phyloP scores from a whole-genome alignment of 2,113 vertebrate genomes.

The Nanorana parkeri region DNA sequence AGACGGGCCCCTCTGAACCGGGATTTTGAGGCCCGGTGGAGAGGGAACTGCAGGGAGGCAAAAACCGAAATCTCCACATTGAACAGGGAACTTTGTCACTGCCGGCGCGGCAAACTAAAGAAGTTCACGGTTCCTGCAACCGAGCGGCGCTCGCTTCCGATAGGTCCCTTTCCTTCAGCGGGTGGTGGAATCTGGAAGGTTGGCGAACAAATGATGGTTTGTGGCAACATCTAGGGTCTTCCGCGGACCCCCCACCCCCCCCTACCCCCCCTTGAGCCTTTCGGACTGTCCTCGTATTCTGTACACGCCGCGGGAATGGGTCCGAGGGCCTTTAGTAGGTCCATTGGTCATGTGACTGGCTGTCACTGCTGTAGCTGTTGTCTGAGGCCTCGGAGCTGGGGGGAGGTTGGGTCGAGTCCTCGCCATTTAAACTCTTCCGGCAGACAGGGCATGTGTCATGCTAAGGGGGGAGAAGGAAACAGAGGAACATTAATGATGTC shows the following conservation, averaged over 20 bases:
- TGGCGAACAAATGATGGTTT: not conserved
- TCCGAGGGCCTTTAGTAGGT: constrained; percentile 81
- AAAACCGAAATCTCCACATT: not conserved
- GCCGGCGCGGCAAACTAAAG: not conserved
- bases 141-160: constrained; percentile 11
- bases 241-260: constrained; percentile 18
- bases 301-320: constrained; percentile 52
- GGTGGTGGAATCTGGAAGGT: not conserved
- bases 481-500: not conserved
- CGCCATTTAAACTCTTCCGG: constrained; percentile 92
- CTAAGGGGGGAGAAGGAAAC: constrained; percentile 69
- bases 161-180: not conserved
- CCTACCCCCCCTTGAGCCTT: constrained; percentile 60
- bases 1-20: too few relatives aligned
- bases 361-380: constrained; percentile 79
- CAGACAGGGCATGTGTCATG: constrained; percentile 98
- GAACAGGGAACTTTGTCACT: not conserved
- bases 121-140: not conserved
- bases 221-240: not conserved
- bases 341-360: constrained; percentile 88
- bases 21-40: not conserved
- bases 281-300: constrained; percentile 60
- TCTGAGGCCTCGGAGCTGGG: constrained; percentile 69
- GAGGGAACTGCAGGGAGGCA: not conserved
- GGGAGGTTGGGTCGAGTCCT: constrained; percentile 83